Percentiles rank a stretch among this genome's conserved stretches.
Evolutionary conservation across 2,797 vertebrate genomes (phyloP).

Genomic region (Hypotaenidia philippensis): DNA sequence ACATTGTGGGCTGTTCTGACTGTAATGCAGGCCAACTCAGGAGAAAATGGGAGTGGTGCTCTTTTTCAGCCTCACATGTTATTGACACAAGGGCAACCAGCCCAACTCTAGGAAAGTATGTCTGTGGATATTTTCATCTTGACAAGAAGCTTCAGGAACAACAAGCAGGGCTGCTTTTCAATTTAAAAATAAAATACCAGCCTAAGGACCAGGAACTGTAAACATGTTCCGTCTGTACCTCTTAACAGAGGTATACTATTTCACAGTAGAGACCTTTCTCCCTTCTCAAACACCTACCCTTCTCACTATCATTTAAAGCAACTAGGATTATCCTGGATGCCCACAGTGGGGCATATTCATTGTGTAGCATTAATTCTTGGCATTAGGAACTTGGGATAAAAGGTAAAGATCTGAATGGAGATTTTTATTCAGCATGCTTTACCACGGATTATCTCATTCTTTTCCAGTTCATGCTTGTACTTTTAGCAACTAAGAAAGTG

Average conservation of each 20-base stretch:
- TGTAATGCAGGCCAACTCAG: accelerated
- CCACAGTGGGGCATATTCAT: conserved; percentile 87
- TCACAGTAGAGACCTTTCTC: conserved; percentile 66
- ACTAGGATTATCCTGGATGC: conserved; percentile 86
- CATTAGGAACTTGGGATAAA: conserved; percentile 86
- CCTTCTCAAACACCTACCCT: conserved; percentile 79
- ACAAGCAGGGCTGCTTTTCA: conserved; percentile 7
- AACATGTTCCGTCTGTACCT: conserved; percentile 21
- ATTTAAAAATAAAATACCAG: conserved; percentile 1
- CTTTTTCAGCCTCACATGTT: not conserved
- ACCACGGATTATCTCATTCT: conserved; percentile 88
- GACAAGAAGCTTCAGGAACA: conserved; percentile 12
- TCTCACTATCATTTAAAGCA: conserved; percentile 83
- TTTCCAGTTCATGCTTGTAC: conserved; percentile 86
- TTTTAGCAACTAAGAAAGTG: conserved; percentile 76
- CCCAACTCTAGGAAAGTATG: not conserved
- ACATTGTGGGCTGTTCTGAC: not conserved
- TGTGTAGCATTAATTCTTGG: conserved; percentile 89
- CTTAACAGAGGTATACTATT: conserved; percentile 61
- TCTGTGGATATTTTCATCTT: not conserved
- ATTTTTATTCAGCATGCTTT: conserved; percentile 89
- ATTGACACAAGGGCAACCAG: not conserved
- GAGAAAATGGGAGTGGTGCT: not conserved
- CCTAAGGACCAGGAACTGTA: conserved; percentile 55
- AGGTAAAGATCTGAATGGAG: conserved; percentile 89